These are phyloP conservation scores for Hyperopisus bebe DNA, from an alignment of 2,113 vertebrate genomes.

Conservation along the genomic window DNA sequence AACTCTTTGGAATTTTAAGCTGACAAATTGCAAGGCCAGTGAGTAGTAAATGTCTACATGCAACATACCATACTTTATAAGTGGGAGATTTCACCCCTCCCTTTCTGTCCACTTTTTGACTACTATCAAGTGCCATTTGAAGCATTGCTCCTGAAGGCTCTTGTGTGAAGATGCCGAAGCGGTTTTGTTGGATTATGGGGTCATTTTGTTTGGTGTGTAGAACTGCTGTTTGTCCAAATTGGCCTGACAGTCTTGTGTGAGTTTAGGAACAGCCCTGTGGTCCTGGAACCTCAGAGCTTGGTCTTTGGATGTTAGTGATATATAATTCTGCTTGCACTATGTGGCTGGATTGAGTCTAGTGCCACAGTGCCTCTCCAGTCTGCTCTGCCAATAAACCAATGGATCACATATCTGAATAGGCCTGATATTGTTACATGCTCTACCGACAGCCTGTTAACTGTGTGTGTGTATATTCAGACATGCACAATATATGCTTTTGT, in stretches of 20 bases:
- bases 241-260: not conserved
- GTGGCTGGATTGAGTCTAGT: not conserved
- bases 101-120: not conserved
- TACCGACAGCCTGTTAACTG: not conserved
- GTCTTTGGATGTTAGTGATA: not conserved
- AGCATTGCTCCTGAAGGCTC: not conserved
- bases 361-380: not conserved
- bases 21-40: not conserved
- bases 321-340: constrained; percentile 12
- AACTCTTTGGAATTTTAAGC: not conserved
- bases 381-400: not conserved
- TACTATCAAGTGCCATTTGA: not conserved
- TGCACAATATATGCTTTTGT: not conserved
- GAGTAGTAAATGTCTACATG: not conserved
- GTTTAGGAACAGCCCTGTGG: not conserved
- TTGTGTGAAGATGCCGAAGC: not conserved
- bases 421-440: not conserved
- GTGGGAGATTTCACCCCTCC: not conserved
- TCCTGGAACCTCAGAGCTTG: not conserved
- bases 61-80: not conserved
- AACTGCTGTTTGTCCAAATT: not conserved
- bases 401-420: not conserved
- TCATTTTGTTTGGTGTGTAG: not conserved
- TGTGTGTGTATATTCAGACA: not conserved
- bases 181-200: not conserved